Evolutionary conservation across 2,888 invertebrate species (phyloP).

Genomic region (Cephus runcator): DNA sequence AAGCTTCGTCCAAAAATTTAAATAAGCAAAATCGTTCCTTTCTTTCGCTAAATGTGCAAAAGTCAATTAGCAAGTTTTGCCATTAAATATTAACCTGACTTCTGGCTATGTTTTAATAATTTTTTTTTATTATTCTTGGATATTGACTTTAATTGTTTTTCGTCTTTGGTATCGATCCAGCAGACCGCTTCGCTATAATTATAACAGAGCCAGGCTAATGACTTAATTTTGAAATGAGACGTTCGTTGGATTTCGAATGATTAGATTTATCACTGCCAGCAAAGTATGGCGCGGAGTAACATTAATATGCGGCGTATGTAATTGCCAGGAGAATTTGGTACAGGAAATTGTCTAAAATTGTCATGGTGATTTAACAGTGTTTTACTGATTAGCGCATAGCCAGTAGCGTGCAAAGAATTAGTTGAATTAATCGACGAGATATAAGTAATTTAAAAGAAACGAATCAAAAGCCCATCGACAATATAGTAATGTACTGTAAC

Average conservation of each 20-base stretch:
- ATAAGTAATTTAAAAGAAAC: not conserved
- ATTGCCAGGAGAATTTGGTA: not conserved
- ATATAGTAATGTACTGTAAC: not conserved
- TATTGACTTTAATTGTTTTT: too few species aligned
- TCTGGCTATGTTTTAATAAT: too few species aligned
- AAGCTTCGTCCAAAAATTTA: slow-evolving; percentile 32
- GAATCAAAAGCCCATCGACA: not conserved
- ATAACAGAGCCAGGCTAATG: not conserved
- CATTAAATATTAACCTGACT: too few species aligned
- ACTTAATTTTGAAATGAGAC: not conserved
- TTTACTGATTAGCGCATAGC: too few species aligned
- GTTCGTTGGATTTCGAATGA: not conserved
- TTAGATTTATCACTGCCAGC: not conserved
- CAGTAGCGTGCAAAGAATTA: too few species aligned
- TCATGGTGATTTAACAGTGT: not conserved
- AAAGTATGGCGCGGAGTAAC: not conserved
- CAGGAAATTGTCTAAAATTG: not conserved
- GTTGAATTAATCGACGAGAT: not conserved
- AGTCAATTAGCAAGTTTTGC: not conserved
- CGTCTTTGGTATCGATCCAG: too few species aligned
- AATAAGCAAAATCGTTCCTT: slow-evolving; percentile 21
- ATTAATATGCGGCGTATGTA: not conserved
- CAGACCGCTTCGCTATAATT: too few species aligned
- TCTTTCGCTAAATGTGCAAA: not conserved
- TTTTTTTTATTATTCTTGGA: too few species aligned